These are phyloP conservation scores for Macrosteles quadrilineatus DNA, from an alignment of 1,140 invertebrate species.

Conservation along the genomic window DNA sequence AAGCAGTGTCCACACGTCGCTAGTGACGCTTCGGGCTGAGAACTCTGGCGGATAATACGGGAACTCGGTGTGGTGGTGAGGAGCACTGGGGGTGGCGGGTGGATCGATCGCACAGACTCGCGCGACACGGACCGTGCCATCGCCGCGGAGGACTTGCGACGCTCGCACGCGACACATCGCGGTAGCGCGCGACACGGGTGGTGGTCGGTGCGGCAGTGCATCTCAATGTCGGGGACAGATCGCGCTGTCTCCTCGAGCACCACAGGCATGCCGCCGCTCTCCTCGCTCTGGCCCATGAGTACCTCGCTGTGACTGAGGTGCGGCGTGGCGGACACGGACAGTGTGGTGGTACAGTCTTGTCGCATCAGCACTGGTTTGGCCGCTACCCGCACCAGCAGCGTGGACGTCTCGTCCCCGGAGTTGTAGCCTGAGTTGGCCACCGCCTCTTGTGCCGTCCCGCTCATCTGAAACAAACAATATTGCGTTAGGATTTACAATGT, in stretches of 20 bases:
- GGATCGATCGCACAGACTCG: conserved; percentile 67
- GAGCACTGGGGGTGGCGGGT: conserved; percentile 62
- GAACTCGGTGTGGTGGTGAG: conserved; percentile 68
- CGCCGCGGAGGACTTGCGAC: conserved; percentile 51
- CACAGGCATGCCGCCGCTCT: conserved; percentile 60
- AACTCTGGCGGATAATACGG: conserved; percentile 86
- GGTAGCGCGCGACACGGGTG: conserved; percentile 17
- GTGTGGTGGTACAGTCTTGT: conserved; percentile 76
- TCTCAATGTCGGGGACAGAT: conserved; percentile 85
- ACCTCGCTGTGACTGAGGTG: conserved; percentile 67
- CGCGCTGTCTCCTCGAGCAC: conserved; percentile 60
- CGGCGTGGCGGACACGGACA: conserved; percentile 64
- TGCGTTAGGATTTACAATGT: neutral
- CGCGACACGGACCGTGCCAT: conserved; percentile 50
- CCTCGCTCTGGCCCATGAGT: conserved; percentile 70
- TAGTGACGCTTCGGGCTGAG: conserved; percentile 71
- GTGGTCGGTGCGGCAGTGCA: conserved; percentile 66
- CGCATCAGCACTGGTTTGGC: conserved; percentile 77
- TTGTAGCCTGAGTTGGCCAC: conserved; percentile 63
- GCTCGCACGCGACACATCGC: conserved; percentile 36
- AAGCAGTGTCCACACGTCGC: conserved; percentile 39
- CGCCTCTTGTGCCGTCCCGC: conserved; percentile 46
- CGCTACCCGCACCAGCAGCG: conserved; percentile 57
- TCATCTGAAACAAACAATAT: conserved; percentile 29
- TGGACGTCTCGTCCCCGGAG: conserved; percentile 77